A percentile compares a stretch with the other conserved stretches of the same genome.
These are phyloP conservation scores for Microcebus griseorufus DNA, from an alignment of 2,113 vertebrate species.

Conservation along the genomic window DNA sequence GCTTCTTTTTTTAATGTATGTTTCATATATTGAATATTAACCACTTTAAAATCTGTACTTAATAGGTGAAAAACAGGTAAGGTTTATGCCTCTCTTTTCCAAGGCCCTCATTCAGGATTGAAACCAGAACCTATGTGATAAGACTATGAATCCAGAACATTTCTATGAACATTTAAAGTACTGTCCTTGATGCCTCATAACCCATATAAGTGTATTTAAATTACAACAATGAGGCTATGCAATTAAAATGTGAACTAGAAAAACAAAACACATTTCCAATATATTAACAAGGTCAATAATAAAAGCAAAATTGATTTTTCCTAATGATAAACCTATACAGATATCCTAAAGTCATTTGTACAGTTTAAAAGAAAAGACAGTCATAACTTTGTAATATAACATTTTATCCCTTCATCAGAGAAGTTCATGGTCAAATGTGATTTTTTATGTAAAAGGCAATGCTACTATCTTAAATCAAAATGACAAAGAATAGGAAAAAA, in stretches of 20 bases:
- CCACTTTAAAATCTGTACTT: not conserved
- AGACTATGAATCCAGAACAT: conserved; percentile 4
- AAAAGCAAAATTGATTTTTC: conserved; percentile 27
- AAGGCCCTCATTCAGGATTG: not conserved
- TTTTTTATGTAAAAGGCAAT: not conserved
- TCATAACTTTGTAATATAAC: conserved; percentile 37
- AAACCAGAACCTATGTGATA: not conserved
- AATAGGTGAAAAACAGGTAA: not conserved
- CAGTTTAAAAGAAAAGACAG: conserved; percentile 40
- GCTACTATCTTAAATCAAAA: conserved; percentile 1
- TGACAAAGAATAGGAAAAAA: not conserved
- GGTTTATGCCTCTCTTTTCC: not conserved
- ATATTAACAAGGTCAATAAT: not conserved
- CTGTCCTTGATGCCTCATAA: not conserved
- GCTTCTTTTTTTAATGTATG: not conserved
- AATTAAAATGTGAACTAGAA: conserved; percentile 44
- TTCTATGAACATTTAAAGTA: not conserved
- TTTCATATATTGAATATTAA: conserved; percentile 17
- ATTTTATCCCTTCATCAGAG: not conserved
- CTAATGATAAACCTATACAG: conserved; percentile 14
- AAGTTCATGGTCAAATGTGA: conserved; percentile 23
- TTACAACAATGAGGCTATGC: not conserved
- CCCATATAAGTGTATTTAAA: not conserved
- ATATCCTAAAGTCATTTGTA: not conserved
- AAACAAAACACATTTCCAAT: conserved; percentile 49